These are phyloP conservation scores for Drosophila bocqueti DNA, from an alignment of 1,140 invertebrate species.

Conservation along the genomic window DNA sequence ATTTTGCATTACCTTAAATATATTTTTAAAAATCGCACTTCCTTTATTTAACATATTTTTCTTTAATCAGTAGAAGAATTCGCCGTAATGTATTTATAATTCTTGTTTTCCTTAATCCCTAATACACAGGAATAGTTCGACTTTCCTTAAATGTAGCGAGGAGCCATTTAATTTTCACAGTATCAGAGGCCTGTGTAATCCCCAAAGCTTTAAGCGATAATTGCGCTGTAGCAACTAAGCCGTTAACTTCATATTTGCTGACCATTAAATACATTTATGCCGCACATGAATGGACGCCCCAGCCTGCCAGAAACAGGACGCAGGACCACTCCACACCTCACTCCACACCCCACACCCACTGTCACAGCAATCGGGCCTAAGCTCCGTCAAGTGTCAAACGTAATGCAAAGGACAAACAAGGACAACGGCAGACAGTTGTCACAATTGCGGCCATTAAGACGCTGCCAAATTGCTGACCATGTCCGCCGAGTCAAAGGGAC, in stretches of 20 bases:
- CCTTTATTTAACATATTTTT: too few relatives aligned
- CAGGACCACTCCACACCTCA: background rate
- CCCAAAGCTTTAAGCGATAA: slow-evolving; percentile 39
- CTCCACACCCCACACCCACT: slow-evolving; percentile 28
- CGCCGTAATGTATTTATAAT: too few relatives aligned
- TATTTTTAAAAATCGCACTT: too few relatives aligned
- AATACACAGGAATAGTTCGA: background rate
- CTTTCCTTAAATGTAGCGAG: background rate
- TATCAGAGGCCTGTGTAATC: slow-evolving; percentile 4
- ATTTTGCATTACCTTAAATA: too few relatives aligned
- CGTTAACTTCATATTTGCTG: slow-evolving; percentile 79
- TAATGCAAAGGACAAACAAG: slow-evolving; percentile 63
- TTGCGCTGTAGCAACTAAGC: slow-evolving; percentile 63
- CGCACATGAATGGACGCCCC: slow-evolving; percentile 18
- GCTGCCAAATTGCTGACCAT: slow-evolving; percentile 71
- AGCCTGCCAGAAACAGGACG: background rate
- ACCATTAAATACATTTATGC: slow-evolving; percentile 72
- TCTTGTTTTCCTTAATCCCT: background rate
- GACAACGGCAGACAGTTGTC: slow-evolving; percentile 67
- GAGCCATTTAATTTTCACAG: slow-evolving; percentile 8
- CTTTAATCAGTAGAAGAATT: too few relatives aligned
- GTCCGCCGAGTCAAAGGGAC: slow-evolving; percentile 57
- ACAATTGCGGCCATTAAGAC: slow-evolving; percentile 69
- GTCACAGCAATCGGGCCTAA: slow-evolving; percentile 77
- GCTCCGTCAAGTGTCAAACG: slow-evolving; percentile 77